Evolutionary conservation across 2,888 invertebrate genomes (phyloP), one percentile per base, ranked within the genome.

Genomic region (Apodemia hepburni): DNA sequence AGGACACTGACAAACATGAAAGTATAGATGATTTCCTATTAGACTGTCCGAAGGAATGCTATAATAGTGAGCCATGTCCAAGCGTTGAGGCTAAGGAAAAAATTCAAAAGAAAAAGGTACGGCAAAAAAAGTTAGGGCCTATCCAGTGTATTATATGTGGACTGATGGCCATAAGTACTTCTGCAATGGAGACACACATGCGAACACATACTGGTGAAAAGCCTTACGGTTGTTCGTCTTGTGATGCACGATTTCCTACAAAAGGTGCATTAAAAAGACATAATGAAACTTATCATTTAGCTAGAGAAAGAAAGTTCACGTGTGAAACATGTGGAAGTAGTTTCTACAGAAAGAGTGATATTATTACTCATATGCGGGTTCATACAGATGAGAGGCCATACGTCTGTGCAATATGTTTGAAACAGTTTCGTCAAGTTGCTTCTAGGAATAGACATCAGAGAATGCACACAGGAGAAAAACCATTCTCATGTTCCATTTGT

Each of bases 291-390:
- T 78, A 76, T 58, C 89, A 89, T 64, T 69, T 70, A 0, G 68
- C 79, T 18, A 74, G 88, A 66, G 85, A 86, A 66, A 71, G 84
- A 1, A 84, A 79, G 62, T 91, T 82, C 59, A 82, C 80, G 3
- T 92, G 92, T 73, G 90, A 91, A 65, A 84, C 81, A 0, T 91
- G 92, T 65, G 91, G 91, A 0, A 85, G 80, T 62, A 84, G 82
- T 61, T 91, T 92, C 66, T 82, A 77, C 61, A 77, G 81, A 11
- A 87, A 87, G 70, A 82, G 75, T 67, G 85, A 84, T 68, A 87
- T 90, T 1, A 83, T 85, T 12, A 81, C 80, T 18, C 92, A 92
- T 64, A 77, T 89, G 62, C 74, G 91, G 60, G 79, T 84, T 1
- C 89, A 91, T 63, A 87, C 89, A 1, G 83, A 84, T 65, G 89